Conservation (phyloP, 2,797 vertebrate species). For the Protosalanx chinensis region DNA sequence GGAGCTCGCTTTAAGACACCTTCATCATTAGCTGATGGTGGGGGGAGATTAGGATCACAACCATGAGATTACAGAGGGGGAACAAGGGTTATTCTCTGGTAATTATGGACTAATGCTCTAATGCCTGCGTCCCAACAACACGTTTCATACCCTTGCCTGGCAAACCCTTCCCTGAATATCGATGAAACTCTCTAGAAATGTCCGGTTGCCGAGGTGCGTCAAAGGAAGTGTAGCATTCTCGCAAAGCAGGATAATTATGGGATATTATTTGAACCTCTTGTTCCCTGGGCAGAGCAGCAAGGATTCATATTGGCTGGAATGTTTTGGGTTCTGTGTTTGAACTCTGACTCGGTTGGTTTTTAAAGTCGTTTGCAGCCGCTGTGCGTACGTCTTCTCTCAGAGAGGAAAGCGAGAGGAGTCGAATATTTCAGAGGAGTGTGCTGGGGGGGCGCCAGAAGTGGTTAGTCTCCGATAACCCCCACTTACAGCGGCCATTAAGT, state of each 20-base stretch:
- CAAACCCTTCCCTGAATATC: conserved; percentile 18
- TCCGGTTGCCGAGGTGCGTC: not conserved
- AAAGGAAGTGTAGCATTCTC: not conserved
- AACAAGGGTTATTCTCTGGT: conserved; percentile 80
- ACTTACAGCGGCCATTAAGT: conserved; percentile 75
- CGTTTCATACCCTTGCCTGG: conserved; percentile 30
- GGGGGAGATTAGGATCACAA: conserved; percentile 82
- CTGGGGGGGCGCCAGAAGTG: conserved; percentile 53
- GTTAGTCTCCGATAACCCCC: conserved; percentile 60
- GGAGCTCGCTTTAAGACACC: conserved; percentile 82
- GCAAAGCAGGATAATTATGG: not conserved
- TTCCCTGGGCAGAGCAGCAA: too few species aligned
- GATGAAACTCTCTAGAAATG: not conserved
- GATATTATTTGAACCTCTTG: too few species aligned
- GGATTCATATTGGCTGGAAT: too few species aligned
- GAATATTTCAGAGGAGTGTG: conserved; percentile 70
- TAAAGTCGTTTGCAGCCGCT: too few species aligned
- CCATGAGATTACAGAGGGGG: conserved; percentile 79
- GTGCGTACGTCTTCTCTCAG: not conserved
- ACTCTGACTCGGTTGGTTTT: not conserved
- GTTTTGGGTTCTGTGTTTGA: too few species aligned
- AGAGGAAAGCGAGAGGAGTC: conserved; percentile 34
- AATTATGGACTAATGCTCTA: conserved; percentile 84
- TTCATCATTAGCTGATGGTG: conserved; percentile 87
- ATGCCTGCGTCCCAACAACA: conserved; percentile 34